These are phyloP conservation scores for Siniperca scherzeri DNA, from an alignment of 2,797 vertebrate genomes.

Conservation along the genomic window DNA sequence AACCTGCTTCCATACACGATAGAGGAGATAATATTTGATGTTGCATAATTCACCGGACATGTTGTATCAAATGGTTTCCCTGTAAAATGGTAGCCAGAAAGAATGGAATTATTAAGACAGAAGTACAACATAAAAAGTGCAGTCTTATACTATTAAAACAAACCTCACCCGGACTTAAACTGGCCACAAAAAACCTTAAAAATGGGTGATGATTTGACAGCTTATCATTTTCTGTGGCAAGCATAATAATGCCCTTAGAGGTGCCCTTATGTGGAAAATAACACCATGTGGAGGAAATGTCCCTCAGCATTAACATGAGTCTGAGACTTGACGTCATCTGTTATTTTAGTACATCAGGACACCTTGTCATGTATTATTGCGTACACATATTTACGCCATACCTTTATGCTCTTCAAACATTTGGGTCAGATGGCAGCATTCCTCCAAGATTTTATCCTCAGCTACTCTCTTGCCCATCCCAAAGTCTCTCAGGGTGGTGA, in stretches of 20 bases:
- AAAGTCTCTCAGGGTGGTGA: conserved; percentile 80
- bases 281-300: not conserved
- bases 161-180: not conserved
- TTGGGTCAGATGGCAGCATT: conserved; percentile 75
- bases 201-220: not conserved
- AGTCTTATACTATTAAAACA: not conserved
- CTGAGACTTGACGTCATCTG: not conserved
- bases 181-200: not conserved
- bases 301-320: not conserved
- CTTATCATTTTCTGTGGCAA: not conserved
- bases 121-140: not conserved
- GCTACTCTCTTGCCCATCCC: conserved; percentile 83
- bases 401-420: conserved; percentile 76
- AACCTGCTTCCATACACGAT: conserved; percentile 83
- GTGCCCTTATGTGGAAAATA: not conserved
- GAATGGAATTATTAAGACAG: not conserved
- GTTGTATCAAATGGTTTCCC: conserved; percentile 65
- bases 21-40: conserved; percentile 82
- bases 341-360: not conserved
- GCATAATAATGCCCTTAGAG: no score
- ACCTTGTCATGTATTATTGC: not conserved
- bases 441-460: conserved; percentile 82
- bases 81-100: conserved; percentile 28
- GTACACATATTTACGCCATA: conserved; percentile 24
- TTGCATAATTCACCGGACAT: conserved; percentile 61